Conservation (phyloP, 2,113 vertebrate species). For the Chlorodrepanis virens region DNA sequence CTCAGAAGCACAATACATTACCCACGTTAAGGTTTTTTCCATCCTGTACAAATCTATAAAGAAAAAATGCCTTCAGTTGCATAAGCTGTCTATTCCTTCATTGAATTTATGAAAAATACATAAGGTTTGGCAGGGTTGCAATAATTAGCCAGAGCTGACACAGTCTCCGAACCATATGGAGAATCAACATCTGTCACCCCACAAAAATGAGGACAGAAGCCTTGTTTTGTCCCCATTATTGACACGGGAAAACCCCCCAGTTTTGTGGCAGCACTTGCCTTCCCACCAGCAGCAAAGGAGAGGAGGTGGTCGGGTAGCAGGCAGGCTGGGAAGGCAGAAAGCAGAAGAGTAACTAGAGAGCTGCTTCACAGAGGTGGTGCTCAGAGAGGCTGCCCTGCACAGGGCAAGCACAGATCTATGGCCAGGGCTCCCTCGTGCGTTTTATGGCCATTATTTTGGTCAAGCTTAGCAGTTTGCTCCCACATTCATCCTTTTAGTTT, state of each 20-base stretch:
- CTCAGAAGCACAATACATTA: not conserved
- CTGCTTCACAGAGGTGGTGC: not conserved
- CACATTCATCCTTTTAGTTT: not conserved
- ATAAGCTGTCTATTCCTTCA: not conserved
- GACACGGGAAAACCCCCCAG: rapidly evolving
- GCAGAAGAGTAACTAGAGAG: not conserved
- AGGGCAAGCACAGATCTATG: not conserved
- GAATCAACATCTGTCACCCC: not conserved
- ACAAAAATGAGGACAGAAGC: not conserved
- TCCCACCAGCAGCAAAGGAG: not conserved
- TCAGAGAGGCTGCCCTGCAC: not conserved
- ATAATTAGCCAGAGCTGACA: not conserved
- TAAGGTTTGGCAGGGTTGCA: not conserved
- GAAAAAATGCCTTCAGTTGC: not conserved
- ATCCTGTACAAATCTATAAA: not conserved
- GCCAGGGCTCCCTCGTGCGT: not conserved
- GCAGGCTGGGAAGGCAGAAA: not conserved
- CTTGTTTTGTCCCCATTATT: not conserved
- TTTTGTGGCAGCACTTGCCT: rapidly evolving
- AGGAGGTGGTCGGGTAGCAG: not conserved
- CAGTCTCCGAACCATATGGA: not conserved
- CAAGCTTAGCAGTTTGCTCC: not conserved
- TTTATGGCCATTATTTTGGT: not conserved
- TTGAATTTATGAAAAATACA: not conserved
- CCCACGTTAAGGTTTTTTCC: not conserved